Percentiles rank a stretch among this genome's conserved stretches.
Evolutionary conservation across 2,888 invertebrate genomes (phyloP).

Genomic region (Drosophila paramelanica): DNA sequence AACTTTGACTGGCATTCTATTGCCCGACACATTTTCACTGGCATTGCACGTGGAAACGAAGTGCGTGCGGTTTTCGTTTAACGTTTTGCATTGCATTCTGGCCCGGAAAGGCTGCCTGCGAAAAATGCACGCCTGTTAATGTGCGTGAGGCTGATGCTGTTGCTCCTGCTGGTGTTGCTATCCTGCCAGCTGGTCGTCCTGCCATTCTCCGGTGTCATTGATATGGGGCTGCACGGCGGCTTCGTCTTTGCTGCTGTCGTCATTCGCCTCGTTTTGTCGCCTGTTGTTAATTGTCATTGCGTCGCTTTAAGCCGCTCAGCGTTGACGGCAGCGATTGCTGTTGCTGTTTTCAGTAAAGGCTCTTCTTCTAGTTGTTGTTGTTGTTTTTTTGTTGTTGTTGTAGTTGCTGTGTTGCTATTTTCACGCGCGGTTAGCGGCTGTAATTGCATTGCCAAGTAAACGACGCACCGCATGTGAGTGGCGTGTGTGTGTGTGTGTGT

Average conservation of each 20-base stretch:
- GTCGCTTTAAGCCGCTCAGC: conserved; percentile 70
- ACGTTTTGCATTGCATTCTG: conserved; percentile 36
- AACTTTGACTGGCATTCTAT: conserved; percentile 75
- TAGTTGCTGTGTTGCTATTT: conserved; percentile 56
- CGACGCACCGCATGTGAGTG: conserved; percentile 63
- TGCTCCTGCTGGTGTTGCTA: not conserved
- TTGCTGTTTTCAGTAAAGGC: conserved; percentile 1
- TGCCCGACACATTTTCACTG: conserved; percentile 63
- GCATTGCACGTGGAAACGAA: conserved; percentile 74
- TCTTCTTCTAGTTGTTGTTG: conserved; percentile 7
- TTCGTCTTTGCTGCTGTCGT: conserved; percentile 18
- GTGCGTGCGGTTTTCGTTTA: conserved; percentile 59
- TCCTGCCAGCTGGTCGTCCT: conserved; percentile 29
- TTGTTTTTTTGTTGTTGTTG: conserved; percentile 11
- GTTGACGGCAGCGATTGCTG: conserved; percentile 27
- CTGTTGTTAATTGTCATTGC: conserved; percentile 77
- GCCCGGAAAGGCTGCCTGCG: conserved; percentile 3
- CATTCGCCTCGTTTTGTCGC: conserved; percentile 44
- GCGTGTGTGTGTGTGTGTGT: conserved; percentile 10
- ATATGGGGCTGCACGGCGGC: conserved; percentile 55
- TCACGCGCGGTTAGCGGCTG: conserved; percentile 78
- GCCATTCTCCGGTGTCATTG: conserved; percentile 60
- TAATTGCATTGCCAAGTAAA: conserved; percentile 79
- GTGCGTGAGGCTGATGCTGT: conserved; percentile 60
- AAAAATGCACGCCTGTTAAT: conserved; percentile 66